phyloP scores from a whole-genome alignment of 2,888 invertebrate genomes.

The Acleris emargana region DNA sequence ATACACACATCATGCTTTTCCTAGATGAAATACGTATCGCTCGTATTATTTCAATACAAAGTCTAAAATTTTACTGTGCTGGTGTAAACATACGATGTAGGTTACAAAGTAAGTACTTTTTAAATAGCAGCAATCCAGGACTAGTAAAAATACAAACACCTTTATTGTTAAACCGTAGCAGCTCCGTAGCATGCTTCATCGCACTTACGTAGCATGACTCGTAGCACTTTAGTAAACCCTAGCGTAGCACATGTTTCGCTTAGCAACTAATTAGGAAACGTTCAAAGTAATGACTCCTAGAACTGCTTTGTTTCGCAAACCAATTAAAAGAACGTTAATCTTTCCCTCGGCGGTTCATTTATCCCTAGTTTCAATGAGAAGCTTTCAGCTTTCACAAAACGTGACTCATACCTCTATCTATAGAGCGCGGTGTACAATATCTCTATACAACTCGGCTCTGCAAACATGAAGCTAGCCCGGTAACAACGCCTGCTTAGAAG shows the following conservation, averaged over 20 bases:
- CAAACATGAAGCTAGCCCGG: constrained; percentile 25
- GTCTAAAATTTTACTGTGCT: no score
- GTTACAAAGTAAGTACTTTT: no score
- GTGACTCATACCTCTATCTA: constrained; percentile 35
- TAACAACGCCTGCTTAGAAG: constrained; percentile 15
- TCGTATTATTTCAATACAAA: no score
- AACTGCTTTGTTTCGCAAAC: constrained; percentile 17
- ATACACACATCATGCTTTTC: no score
- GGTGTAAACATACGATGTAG: no score
- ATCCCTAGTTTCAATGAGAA: constrained; percentile 22
- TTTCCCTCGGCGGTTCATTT: constrained; percentile 20
- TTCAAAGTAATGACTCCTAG: constrained; percentile 13
- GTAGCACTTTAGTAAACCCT: constrained; percentile 16
- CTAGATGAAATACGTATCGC: no score
- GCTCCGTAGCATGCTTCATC: constrained; percentile 21
- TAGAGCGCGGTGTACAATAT: constrained; percentile 31
- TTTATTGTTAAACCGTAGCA: constrained; percentile 10
- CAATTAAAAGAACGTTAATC: constrained; percentile 31
- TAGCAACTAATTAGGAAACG: constrained; percentile 11
- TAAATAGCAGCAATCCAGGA: constrained; percentile 3
- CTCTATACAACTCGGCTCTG: constrained; percentile 26
- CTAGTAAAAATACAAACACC: not conserved
- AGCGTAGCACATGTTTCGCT: constrained; percentile 10
- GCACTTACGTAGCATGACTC: constrained; percentile 24
- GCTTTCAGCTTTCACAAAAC: constrained; percentile 20